phyloP scores from a whole-genome alignment of 1,140 invertebrate species.

The Drosophila eugracilis region DNA sequence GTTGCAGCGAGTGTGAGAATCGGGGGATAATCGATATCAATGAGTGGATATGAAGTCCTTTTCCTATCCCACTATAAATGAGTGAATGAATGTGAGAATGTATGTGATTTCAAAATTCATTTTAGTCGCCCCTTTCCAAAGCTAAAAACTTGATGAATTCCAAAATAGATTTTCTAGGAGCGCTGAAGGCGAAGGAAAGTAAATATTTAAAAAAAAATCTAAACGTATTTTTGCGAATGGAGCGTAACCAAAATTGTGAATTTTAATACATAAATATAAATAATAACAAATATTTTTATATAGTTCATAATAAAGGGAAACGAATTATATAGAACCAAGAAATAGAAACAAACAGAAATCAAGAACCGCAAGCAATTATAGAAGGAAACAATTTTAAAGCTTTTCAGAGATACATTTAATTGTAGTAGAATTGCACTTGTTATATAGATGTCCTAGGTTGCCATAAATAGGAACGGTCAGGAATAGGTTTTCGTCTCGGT shows the following conservation, averaged over 20 bases:
- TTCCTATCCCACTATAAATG: constrained; percentile 19
- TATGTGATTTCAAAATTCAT: constrained; percentile 34
- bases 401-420: constrained; percentile 68
- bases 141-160: constrained; percentile 32
- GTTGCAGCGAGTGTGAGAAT: constrained; percentile 8
- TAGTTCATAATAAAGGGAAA: constrained; percentile 65
- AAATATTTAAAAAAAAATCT: constrained; percentile 32
- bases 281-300: constrained; percentile 74
- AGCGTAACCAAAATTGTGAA: constrained; percentile 71
- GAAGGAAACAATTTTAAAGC: constrained; percentile 73
- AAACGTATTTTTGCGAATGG: constrained; percentile 57
- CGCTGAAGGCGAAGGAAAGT: constrained; percentile 15
- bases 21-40: constrained; percentile 25
- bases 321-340: constrained; percentile 47
- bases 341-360: constrained; percentile 35
- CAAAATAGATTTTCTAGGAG: constrained; percentile 59
- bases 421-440: constrained; percentile 76
- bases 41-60: background rate
- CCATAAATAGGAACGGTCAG: constrained; percentile 52
- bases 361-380: constrained; percentile 69
- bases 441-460: constrained; percentile 63
- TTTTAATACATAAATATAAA: constrained; percentile 76
- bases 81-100: constrained; percentile 22
- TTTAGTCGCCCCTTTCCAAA: constrained; percentile 31
- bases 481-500: constrained; percentile 4